Base-by-base conservation (phyloP, 2,113 vertebrate genomes). In the Nannospalax galili region DNA sequence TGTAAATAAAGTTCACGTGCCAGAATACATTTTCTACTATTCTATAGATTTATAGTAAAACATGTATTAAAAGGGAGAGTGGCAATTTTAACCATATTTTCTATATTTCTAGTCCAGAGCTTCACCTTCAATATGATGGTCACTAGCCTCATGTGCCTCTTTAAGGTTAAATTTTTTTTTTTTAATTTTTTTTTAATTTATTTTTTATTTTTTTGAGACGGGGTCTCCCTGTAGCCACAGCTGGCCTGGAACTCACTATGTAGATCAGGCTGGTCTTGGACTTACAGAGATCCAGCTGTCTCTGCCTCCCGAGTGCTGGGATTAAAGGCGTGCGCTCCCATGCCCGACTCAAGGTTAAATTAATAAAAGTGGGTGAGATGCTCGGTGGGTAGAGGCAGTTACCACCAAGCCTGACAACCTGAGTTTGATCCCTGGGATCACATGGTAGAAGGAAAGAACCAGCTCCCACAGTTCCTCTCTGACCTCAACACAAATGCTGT, bases 31-130 rank as follows among this genome's bases (percentile, higher is more conserved):
- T 9, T 92, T 88, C 75, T 0, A 69, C 32, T 81, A 0, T 75
- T 84, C 52, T 95, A 45, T 40, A 77, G n/a, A 81, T 89, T 79
- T 86, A 77, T 77, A 81, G 48, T 74, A 24, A 48, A 84, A 92
- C 9, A 12, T 82, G 16, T 70, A 45, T n/a, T 78, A 64, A 74
- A 84, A 70, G 19, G 32, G 16, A 82, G 48, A 94, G 24, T 84
- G 60, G 40, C 84, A 52, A 73, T 92, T 81, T 84, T 30, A 95
- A 28, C 26, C 42, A 17, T 72, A 69, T 40, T 88, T 90, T 80
- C 94, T 94, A 95, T 16, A 56, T 37, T 80, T 48, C 17, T 88
- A 7, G 11, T 87, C 28, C 60, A 52, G n/a, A 93, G 40, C 8
- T 48, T 35, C 5, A 67, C 64, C 19, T 84, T 88, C 37, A 78